A percentile compares a stretch with the other conserved stretches of the same genome.
Conservation (phyloP, 1,140 invertebrate genomes). For the Dendrolimus punctatus region DNA sequence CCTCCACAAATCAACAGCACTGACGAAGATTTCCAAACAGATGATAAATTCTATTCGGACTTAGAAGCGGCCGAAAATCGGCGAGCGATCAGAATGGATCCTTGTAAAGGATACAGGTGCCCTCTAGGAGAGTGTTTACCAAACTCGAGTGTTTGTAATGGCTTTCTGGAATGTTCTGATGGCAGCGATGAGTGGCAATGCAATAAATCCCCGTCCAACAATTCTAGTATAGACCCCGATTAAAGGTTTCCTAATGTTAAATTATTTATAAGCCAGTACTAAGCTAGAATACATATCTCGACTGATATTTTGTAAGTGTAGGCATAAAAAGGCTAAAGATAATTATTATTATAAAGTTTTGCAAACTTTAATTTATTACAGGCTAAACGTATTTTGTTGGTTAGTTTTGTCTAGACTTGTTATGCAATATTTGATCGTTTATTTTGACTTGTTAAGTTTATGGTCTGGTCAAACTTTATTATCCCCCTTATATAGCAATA, state of each 20-base stretch:
- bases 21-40: constrained; percentile 29
- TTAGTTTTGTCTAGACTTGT: no score
- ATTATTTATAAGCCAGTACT: constrained; percentile 45
- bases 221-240: constrained; percentile 38
- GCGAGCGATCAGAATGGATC: constrained; percentile 43
- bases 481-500: no score
- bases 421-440: no score
- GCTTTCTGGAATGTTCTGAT: constrained; percentile 83
- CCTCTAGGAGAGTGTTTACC: constrained; percentile 83
- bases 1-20: constrained; percentile 29
- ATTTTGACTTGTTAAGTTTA: no score
- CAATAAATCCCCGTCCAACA: constrained; percentile 26
- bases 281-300: constrained; percentile 37
- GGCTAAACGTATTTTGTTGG: no score
- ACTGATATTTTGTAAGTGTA: constrained; percentile 63
- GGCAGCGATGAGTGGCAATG: constrained; percentile 80
- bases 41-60: constrained; percentile 62
- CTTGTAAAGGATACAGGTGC: constrained; percentile 80
- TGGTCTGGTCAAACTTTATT: no score
- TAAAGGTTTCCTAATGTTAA: constrained; percentile 16
- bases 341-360: no score
- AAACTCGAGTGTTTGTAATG: constrained; percentile 80
- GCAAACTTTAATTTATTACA: no score
- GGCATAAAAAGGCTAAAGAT: no score
- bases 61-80: constrained; percentile 62